Conservation (phyloP, 2,113 vertebrate genomes). For the Ceuthmochares aereus region DNA sequence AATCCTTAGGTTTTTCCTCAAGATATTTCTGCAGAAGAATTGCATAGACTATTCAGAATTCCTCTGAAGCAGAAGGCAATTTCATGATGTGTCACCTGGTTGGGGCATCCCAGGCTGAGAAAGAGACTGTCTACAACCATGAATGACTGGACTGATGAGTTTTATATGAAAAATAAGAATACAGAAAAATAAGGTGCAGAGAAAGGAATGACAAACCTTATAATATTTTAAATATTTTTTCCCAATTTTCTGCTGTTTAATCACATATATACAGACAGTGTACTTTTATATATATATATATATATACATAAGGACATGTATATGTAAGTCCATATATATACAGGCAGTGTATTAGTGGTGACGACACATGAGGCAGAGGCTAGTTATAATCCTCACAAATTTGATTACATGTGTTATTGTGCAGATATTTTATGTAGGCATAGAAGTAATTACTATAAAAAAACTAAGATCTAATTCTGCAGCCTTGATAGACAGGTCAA, state of each 20-base stretch:
- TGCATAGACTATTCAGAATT: neutral
- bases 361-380: neutral
- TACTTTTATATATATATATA: no score
- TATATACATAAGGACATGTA: no score
- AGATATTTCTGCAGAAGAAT: neutral
- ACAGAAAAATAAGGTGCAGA: neutral
- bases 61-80: neutral
- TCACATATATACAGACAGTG: fast-evolving
- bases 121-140: neutral
- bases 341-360: neutral
- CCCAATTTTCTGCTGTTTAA: neutral
- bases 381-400: neutral
- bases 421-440: neutral
- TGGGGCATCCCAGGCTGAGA: neutral
- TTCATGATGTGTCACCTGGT: neutral
- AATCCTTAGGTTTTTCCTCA: neutral
- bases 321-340: fast-evolving
- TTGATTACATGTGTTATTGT: neutral
- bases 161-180: no score
- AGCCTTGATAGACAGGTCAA: neutral
- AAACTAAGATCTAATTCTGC: neutral
- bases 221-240: neutral
- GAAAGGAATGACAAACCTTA: fast-evolving
- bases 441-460: neutral
- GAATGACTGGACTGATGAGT: neutral